phyloP scores from a whole-genome alignment of 2,888 invertebrate species.

The Bedellia somnulentella region DNA sequence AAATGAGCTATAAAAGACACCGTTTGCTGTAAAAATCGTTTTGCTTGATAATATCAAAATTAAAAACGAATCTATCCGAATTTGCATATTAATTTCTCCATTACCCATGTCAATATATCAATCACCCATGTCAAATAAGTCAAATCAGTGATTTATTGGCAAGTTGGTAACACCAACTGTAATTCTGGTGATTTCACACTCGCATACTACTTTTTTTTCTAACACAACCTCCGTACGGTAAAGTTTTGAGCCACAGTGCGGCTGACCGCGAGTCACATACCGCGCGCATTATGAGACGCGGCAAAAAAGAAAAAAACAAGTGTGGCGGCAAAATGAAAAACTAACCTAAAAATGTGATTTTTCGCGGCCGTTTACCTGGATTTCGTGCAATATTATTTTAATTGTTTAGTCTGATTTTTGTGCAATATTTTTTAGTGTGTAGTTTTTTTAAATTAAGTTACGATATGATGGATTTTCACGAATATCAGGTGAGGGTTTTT shows the following conservation, averaged over 20 bases:
- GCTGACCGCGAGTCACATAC: conserved; percentile 17
- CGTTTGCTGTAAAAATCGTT: no score
- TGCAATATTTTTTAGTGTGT: conserved; percentile 32
- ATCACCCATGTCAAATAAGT: no score
- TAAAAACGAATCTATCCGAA: no score
- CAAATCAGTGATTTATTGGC: no score
- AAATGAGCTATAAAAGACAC: no score
- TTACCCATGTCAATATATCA: no score
- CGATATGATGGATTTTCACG: conserved; percentile 49
- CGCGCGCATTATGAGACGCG: conserved; percentile 19
- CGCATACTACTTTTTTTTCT: conserved; percentile 22
- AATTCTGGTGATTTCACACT: conserved; percentile 46
- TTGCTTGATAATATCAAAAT: no score
- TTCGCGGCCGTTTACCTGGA: no score
- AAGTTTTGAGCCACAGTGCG: conserved; percentile 16
- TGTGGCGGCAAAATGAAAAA: no score
- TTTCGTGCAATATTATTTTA: no score
- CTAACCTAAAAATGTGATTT: conserved; percentile 8
- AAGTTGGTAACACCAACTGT: no score
- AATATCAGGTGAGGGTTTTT: conserved; percentile 40
- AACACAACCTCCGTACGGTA: conserved; percentile 12
- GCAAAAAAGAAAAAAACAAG: conserved; percentile 7
- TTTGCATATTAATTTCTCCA: no score
- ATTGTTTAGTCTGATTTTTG: conserved; percentile 13
- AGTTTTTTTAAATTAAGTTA: conserved; percentile 10